Evolutionary conservation across 2,797 vertebrate species (phyloP), one percentile per base, ranked within the genome.

Genomic region (Sebastes oblongus): DNA sequence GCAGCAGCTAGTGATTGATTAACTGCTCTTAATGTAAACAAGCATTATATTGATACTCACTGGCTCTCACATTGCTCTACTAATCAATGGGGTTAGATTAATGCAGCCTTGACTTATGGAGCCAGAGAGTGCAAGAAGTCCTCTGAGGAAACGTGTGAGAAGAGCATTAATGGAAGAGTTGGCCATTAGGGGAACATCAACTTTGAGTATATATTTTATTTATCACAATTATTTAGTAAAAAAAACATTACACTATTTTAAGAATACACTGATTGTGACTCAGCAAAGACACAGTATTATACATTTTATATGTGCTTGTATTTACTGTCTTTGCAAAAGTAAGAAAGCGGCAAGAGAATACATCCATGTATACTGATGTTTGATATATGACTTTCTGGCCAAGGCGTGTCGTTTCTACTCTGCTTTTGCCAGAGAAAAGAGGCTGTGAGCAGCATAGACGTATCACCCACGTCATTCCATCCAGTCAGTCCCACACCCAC

Each of bases 11-110:
- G 24, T 78, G 50, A 90, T 89, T 86, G 82, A 90, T 90, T 80
- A 77, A 72, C 66, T 79, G 59, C 75, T 86, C 76, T 68, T 85
- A 66, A 86, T 83, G 76, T 87, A 86, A 93, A 92, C 88, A 90
- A 76, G 85, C 78, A 71, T 52, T 67, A 27, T 77, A 77, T 32
- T 88, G 80, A 88, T 87, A 72, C 71, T 68, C 75, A 75, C 60
- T 30, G 69, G 66, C 61, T 78, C 74, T 89, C 65, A 66, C 69
- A 42, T 64, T 61, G 71, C 85, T 11, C 78, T 55, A 39, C 75
- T 75, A 71, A 88, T 91, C 78, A 85, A 76, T 88, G 56, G 75
- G 4, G 30, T 52, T 64, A 32, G 76, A 89, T 88, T 85, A 85
- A 90, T 88, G 87, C 64, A 77, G 82, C 76, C 74, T 86, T 81